Base-by-base conservation (phyloP, 2,888 invertebrate species). In the Bellardia bayeri region DNA sequence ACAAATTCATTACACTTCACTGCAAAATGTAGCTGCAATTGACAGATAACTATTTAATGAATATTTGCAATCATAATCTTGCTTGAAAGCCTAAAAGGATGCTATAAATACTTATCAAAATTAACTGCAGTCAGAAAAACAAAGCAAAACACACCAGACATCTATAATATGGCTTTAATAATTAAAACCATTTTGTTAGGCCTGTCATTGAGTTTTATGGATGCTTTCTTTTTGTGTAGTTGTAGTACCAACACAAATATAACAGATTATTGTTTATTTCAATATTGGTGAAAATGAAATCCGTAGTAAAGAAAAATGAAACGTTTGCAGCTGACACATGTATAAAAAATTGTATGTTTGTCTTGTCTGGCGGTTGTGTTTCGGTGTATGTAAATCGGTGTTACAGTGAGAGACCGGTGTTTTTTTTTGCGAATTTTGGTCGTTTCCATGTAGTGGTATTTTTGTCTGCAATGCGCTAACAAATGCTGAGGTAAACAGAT, bases 391-490 rank as follows among this genome's bases (percentile, higher is more conserved):
- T 58, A n/a, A 9, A 23, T 56, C 4, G n/a, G 30, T 78, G 56
- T n/a, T 45, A 56, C 45, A 45, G 7, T 13, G 72, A 56, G 45
- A 82, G 64, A 33, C 23, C 14, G 37, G 37, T 14, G 6, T n/a
- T 11, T 23, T 23, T 45, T 54, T 81, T 81, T 40, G 49, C 49
- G 45, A 23, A 23, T 66, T 23, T 30, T 51, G n/a, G 51, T 51
- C 76, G 11, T 49, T 56, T 61, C 51, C 3, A 13, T 68, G 75
- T 71, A 45, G 81, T 63, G 49, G 56, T 49, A 30, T 81, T 86
- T 86, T 79, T 75, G 79, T 86, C 86, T 86, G 86, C 86, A 86
- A 78, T 86, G 86, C 86, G 86, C 86, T 82, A 82, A 79, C 83
- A 86, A 86, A 69, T 80, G 56, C 83, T 86, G 79, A 86, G 82